phyloP scores from a whole-genome alignment of 2,113 vertebrate genomes.

The Melanocharis versteri region DNA sequence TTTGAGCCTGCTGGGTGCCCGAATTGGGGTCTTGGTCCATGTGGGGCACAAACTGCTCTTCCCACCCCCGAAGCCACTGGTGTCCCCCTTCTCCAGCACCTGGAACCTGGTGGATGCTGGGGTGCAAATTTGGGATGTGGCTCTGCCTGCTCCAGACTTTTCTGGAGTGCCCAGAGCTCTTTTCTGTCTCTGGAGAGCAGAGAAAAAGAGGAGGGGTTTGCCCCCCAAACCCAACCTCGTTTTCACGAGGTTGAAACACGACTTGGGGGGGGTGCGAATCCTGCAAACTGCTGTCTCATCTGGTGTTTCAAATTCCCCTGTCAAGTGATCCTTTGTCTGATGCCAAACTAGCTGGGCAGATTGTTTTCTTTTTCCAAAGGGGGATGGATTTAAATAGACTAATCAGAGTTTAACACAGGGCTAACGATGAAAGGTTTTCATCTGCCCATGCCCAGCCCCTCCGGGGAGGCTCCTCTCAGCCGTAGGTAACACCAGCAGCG shows the following conservation, averaged over 20 bases:
- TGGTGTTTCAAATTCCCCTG: constrained; percentile 44
- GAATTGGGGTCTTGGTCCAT: not conserved
- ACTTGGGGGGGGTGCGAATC: not conserved
- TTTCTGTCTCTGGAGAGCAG: not conserved
- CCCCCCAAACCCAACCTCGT: not conserved
- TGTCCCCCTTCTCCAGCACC: not conserved
- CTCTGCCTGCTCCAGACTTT: not conserved
- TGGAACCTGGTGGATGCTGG: not conserved
- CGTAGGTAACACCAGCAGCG: not conserved
- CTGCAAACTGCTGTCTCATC: constrained; percentile 61
- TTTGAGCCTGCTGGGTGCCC: not conserved
- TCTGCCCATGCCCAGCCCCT: constrained; percentile 25
- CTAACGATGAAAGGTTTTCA: constrained; percentile 63
- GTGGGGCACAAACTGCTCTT: not conserved
- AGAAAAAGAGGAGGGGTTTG: not conserved
- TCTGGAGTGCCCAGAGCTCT: not conserved
- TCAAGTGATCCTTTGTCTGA: constrained; percentile 66
- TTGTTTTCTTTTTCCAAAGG: constrained; percentile 64
- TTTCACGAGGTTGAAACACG: not conserved
- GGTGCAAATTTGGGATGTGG: not conserved
- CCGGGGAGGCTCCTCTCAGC: not conserved
- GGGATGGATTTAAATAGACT: constrained; percentile 64
- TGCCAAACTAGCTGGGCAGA: constrained; percentile 68
- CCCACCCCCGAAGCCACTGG: not conserved
- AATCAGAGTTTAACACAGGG: constrained; percentile 57